A percentile compares a stretch with the other conserved stretches of the same genome.
Conservation (phyloP, 1,140 invertebrate species). For the Paraescarpia echinospica region DNA sequence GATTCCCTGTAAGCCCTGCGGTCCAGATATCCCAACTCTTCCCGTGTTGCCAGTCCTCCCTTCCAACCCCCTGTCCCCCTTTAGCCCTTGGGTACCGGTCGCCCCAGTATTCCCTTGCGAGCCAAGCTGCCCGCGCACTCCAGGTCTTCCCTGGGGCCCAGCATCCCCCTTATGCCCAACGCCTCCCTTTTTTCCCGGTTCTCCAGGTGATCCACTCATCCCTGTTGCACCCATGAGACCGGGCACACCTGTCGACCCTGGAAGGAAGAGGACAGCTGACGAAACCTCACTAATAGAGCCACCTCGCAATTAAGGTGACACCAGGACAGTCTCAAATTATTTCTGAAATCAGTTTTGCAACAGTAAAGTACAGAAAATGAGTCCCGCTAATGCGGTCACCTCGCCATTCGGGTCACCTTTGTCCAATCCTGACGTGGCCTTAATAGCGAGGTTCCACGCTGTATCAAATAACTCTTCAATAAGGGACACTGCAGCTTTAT, state of each 20-base stretch:
- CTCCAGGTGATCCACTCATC: constrained; percentile 19
- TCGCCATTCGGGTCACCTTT: too few species aligned
- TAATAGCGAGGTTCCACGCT: too few species aligned
- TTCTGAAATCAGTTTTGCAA: too few species aligned
- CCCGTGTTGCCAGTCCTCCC: not conserved
- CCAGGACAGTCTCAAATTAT: too few species aligned
- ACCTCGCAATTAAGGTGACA: too few species aligned
- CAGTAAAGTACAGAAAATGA: too few species aligned
- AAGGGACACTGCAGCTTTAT: too few species aligned
- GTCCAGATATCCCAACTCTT: not conserved
- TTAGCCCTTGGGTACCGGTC: not conserved
- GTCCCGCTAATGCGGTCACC: too few species aligned
- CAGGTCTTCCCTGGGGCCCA: not conserved
- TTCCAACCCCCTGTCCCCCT: not conserved
- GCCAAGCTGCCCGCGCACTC: not conserved
- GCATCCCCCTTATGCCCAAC: not conserved
- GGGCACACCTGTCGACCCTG: constrained; percentile 54
- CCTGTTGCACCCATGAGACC: constrained; percentile 27
- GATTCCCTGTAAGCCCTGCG: not conserved
- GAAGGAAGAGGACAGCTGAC: not conserved
- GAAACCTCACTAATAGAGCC: too few species aligned
- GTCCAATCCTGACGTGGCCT: too few species aligned
- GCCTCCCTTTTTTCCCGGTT: constrained; percentile 36
- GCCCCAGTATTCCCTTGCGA: not conserved
- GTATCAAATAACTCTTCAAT: too few species aligned